A percentile compares a stretch with the other conserved stretches of the same genome.
Conservation (phyloP, 2,888 invertebrate genomes). For the Odontocerum albicorne region DNA sequence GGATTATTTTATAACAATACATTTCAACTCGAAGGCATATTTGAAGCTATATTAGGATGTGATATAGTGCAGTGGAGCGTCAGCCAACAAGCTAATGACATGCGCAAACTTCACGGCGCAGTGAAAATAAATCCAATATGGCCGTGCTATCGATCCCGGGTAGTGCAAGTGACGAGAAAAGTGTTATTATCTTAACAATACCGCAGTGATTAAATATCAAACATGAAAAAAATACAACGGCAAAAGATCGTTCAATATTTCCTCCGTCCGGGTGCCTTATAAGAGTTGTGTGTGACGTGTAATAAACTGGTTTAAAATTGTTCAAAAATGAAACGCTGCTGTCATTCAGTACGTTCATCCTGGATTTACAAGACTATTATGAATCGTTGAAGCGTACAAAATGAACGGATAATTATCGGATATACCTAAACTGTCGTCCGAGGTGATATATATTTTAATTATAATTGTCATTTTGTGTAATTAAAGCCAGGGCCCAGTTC, state of each 20-base stretch:
- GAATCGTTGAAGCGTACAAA: conserved; percentile 19
- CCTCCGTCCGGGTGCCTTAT: conserved; percentile 13
- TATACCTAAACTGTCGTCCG: conserved; percentile 4
- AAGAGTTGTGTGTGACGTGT: conserved; percentile 17
- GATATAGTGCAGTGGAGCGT: no score
- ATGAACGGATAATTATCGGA: neutral
- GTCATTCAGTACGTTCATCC: conserved; percentile 15
- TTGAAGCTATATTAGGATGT: no score
- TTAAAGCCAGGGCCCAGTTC: conserved; percentile 39
- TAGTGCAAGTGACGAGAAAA: conserved; percentile 21
- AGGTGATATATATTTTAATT: conserved; percentile 20
- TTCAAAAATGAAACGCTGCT: no score
- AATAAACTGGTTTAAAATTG: no score
- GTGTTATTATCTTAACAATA: conserved; percentile 24
- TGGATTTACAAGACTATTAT: conserved; percentile 14
- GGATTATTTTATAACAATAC: no score
- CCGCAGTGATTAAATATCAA: conserved; percentile 9
- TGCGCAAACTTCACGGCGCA: conserved; percentile 33
- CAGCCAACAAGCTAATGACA: conserved; percentile 5
- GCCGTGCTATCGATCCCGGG: conserved; percentile 30
- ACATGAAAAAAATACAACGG: conserved; percentile 13
- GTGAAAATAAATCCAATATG: conserved; percentile 30
- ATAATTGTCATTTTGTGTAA: conserved; percentile 15
- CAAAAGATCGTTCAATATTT: neutral
- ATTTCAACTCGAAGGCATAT: no score